Percentiles rank a stretch among this genome's conserved stretches.
These are phyloP conservation scores for Passer domesticus DNA, from an alignment of 2,113 vertebrate genomes.

Conservation along the genomic window DNA sequence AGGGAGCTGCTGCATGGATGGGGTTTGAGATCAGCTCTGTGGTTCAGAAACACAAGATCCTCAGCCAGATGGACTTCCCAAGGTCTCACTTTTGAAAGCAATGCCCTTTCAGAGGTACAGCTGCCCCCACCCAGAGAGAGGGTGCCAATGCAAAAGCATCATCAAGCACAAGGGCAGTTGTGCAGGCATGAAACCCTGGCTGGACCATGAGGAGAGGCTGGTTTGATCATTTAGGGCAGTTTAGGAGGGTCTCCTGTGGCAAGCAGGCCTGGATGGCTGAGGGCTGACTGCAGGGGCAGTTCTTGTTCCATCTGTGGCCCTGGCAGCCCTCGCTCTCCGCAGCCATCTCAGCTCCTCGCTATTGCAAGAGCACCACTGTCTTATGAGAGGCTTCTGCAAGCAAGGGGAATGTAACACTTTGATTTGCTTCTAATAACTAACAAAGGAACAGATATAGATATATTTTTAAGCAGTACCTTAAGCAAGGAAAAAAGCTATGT, in stretches of 20 bases:
- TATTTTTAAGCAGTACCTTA: conserved; percentile 63
- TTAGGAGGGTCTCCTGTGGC: background rate
- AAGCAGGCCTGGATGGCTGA: background rate
- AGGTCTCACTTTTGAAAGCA: background rate
- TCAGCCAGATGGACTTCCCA: background rate
- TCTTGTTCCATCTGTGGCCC: background rate
- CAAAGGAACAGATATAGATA: conserved; percentile 21
- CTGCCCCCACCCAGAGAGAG: background rate
- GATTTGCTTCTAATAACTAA: conserved; percentile 66
- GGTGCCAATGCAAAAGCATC: background rate
- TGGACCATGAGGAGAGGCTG: background rate
- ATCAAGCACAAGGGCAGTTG: background rate
- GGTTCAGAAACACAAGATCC: background rate
- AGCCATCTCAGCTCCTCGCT: background rate
- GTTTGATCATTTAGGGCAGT: background rate
- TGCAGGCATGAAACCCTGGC: background rate
- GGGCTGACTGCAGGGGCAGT: background rate
- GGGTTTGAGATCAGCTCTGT: background rate
- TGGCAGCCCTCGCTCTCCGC: background rate
- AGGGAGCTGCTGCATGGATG: background rate
- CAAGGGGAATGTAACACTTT: conserved; percentile 32
- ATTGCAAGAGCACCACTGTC: background rate
- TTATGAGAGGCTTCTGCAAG: conserved; percentile 5
- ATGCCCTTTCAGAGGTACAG: background rate
- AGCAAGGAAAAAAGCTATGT: conserved; percentile 53